These are phyloP conservation scores for Drosophila pachea DNA, from an alignment of 1,140 invertebrate genomes.

Conservation along the genomic window DNA sequence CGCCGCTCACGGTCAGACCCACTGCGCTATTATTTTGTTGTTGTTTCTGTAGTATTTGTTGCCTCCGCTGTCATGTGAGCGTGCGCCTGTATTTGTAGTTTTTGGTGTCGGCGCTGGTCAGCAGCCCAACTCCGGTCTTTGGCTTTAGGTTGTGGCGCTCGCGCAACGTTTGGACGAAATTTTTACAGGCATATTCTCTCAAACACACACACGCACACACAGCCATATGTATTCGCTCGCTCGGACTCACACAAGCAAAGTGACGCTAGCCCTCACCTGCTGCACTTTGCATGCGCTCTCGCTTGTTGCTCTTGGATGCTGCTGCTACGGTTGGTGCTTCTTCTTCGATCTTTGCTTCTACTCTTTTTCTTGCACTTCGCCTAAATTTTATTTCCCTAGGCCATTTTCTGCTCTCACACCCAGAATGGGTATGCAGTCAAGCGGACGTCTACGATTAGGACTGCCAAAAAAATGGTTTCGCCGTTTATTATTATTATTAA, in stretches of 20 bases:
- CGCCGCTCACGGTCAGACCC: constrained; percentile 44
- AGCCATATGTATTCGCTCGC: constrained; percentile 8
- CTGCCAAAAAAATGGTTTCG: constrained; percentile 32
- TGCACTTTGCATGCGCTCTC: constrained; percentile 58
- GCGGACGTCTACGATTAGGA: constrained; percentile 23
- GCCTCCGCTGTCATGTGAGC: constrained; percentile 53
- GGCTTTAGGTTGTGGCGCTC: constrained; percentile 44
- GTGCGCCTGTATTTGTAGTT: constrained; percentile 45
- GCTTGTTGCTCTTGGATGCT: constrained; percentile 46
- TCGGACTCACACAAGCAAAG: constrained; percentile 10
- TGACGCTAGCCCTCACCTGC: constrained; percentile 56
- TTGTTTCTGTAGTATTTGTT: constrained; percentile 35
- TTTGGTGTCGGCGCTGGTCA: constrained; percentile 45
- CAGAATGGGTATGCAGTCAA: constrained; percentile 6
- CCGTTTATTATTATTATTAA: constrained; percentile 44
- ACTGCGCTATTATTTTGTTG: constrained; percentile 44
- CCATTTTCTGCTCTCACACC: constrained; percentile 31
- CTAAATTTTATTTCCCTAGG: constrained; percentile 26
- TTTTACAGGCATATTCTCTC: constrained; percentile 56
- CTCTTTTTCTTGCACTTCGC: constrained; percentile 40
- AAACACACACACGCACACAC: constrained; percentile 29
- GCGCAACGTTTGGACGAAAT: constrained; percentile 44
- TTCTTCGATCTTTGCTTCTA: constrained; percentile 10
- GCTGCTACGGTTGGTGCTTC: constrained; percentile 12
- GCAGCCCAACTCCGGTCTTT: constrained; percentile 41